Conservation (phyloP, 92 coral and sea anemone genomes). For the Porites divaricata region DNA sequence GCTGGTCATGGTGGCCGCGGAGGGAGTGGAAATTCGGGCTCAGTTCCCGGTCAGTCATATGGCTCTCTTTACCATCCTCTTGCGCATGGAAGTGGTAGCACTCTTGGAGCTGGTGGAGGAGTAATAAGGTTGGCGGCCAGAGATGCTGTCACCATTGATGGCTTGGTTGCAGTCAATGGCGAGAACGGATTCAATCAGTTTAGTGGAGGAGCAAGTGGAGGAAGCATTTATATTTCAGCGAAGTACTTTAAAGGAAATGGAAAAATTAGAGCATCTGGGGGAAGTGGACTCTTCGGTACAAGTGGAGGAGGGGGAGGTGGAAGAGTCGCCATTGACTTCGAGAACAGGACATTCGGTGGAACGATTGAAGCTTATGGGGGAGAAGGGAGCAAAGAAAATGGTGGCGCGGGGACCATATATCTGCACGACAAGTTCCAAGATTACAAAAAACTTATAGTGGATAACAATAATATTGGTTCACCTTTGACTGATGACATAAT, state of each 20-base stretch:
- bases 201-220: conserved; percentile 97
- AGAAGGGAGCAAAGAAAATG: conserved; percentile 68
- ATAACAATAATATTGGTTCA: conserved; percentile 88
- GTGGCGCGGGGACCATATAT: conserved; percentile 94
- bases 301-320: conserved; percentile 99
- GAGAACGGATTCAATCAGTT: conserved; percentile 55
- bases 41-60: conserved; percentile 85
- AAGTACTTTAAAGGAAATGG: conserved; percentile 82
- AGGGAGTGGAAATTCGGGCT: conserved; percentile 73
- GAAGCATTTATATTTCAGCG: conserved; percentile 85
- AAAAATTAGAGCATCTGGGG: conserved; percentile 83
- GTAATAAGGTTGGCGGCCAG: conserved; percentile 73
- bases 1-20: conserved; percentile 98
- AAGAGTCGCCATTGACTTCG: conserved; percentile 74
- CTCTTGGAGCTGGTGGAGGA: conserved; percentile 89
- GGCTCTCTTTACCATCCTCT: conserved; percentile 80
- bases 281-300: conserved; percentile 64
- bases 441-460: conserved; percentile 67
- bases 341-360: conserved; percentile 87
- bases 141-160: conserved; percentile 69
- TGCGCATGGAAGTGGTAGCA: conserved; percentile 93
- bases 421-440: conserved; percentile 45
- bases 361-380: conserved; percentile 88
- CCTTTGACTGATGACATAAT: conserved; percentile 89
- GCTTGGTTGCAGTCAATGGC: conserved; percentile 77